phyloP scores from a whole-genome alignment of 1,140 invertebrate species.

The Phthorimaea operculella region DNA sequence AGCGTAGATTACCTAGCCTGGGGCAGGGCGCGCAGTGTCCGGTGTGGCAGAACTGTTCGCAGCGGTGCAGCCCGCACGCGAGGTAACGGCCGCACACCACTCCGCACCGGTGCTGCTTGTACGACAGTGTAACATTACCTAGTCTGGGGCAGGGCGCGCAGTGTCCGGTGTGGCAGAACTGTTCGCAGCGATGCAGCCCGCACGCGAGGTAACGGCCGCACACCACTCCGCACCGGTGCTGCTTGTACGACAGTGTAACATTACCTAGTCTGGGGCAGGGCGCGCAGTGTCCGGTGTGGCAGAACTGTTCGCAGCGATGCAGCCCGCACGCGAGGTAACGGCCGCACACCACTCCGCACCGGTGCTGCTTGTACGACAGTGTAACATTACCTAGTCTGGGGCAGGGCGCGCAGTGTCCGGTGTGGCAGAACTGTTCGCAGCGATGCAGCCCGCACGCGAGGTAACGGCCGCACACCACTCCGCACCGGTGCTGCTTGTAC shows the following conservation, averaged over 20 bases:
- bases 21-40: slow-evolving; percentile 88
- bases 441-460: slow-evolving; percentile 83
- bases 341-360: slow-evolving; percentile 87
- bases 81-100: slow-evolving; percentile 83
- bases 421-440: slow-evolving; percentile 57
- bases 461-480: slow-evolving; percentile 82
- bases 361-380: slow-evolving; percentile 83
- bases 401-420: slow-evolving; percentile 73
- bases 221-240: slow-evolving; percentile 83
- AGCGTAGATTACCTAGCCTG: slow-evolving; percentile 82
- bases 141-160: slow-evolving; percentile 85
- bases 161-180: slow-evolving; percentile 88
- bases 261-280: slow-evolving; percentile 85
- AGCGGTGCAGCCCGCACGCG: slow-evolving; percentile 88
- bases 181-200: slow-evolving; percentile 88
- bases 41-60: slow-evolving; percentile 88
- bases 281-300: slow-evolving; percentile 59
- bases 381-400: slow-evolving; percentile 83
- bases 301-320: slow-evolving; percentile 65
- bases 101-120: slow-evolving; percentile 85
- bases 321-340: slow-evolving; percentile 85
- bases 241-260: too few relatives aligned
- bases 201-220: slow-evolving; percentile 87
- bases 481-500: slow-evolving; percentile 86
- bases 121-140: slow-evolving; percentile 76